Evolutionary conservation across 2,888 invertebrate genomes (phyloP).

Genomic region (Macrosiphum euphorbiae): DNA sequence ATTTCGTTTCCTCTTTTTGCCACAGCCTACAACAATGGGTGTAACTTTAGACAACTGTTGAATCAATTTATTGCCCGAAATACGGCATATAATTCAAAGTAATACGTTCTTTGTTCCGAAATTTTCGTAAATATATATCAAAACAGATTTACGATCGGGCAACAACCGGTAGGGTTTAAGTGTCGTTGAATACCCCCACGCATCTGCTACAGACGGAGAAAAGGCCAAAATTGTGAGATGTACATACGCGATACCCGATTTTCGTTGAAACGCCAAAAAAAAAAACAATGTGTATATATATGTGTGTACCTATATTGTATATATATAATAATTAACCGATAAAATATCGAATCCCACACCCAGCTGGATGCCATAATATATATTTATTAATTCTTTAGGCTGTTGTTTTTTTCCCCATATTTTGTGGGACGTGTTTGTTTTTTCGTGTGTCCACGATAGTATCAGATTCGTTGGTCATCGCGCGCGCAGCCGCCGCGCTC

Average conservation of each 20-base stretch:
- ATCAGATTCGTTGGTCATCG: conserved; percentile 56
- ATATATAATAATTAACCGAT: conserved; percentile 43
- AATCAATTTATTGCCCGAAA: conserved; percentile 36
- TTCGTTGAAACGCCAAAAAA: not conserved
- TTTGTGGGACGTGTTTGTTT: conserved; percentile 55
- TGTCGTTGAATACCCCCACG: conserved; percentile 23
- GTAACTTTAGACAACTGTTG: conserved; percentile 31
- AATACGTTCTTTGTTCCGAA: conserved; percentile 30
- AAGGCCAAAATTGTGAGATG: conserved; percentile 7
- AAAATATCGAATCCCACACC: conserved; percentile 54
- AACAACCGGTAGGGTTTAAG: not conserved
- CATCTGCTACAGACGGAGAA: not conserved
- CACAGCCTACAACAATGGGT: conserved; percentile 24
- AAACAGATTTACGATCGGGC: conserved; percentile 40
- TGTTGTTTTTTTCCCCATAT: conserved; percentile 26
- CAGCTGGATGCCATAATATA: conserved; percentile 53
- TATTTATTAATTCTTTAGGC: conserved; percentile 46
- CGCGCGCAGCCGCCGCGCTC: conserved; percentile 19
- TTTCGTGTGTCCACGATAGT: conserved; percentile 54
- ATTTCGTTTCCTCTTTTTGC: not conserved
- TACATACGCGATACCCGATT: not conserved
- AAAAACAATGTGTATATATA: conserved; percentile 26
- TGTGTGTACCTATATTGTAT: not conserved
- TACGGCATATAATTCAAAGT: not conserved
- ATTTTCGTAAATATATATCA: conserved; percentile 28